Evolutionary conservation across 2,113 vertebrate genomes (phyloP).

Genomic region (Chlorodrepanis virens): DNA sequence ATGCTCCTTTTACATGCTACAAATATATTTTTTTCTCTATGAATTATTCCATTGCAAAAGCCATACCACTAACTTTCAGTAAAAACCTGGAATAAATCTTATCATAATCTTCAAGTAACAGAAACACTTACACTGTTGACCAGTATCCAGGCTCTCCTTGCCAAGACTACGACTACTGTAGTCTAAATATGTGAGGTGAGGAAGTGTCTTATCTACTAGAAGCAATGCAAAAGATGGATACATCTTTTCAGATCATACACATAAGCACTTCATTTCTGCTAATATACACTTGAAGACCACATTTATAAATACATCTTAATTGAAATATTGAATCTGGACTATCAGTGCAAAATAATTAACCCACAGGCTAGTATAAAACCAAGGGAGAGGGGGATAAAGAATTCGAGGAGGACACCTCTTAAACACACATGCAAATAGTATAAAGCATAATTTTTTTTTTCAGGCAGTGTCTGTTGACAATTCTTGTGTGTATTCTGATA

Average conservation of each 20-base stretch:
- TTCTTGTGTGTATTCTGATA: neutral
- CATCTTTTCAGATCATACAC: conserved; percentile 43
- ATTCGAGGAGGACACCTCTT: neutral
- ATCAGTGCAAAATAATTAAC: conserved; percentile 73
- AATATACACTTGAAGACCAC: conserved; percentile 61
- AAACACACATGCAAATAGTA: neutral
- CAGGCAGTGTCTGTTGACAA: neutral
- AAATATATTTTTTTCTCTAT: neutral
- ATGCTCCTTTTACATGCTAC: neutral
- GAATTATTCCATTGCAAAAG: neutral
- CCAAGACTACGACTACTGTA: neutral
- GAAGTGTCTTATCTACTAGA: conserved; percentile 27
- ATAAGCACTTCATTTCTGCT: conserved; percentile 4
- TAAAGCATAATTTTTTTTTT: neutral
- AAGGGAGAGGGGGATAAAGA: neutral
- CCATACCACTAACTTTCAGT: neutral
- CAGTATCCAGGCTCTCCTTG: neutral
- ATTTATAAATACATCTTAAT: conserved; percentile 60
- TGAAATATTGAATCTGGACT: conserved; percentile 67
- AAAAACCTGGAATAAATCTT: neutral
- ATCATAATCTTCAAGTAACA: neutral
- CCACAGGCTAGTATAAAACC: conserved; percentile 63
- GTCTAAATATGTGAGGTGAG: conserved; percentile 10
- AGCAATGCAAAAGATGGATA: conserved; percentile 21
- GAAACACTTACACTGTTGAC: neutral